phyloP scores from a whole-genome alignment of 2,888 invertebrate species.

The Tiliacea citrago region DNA sequence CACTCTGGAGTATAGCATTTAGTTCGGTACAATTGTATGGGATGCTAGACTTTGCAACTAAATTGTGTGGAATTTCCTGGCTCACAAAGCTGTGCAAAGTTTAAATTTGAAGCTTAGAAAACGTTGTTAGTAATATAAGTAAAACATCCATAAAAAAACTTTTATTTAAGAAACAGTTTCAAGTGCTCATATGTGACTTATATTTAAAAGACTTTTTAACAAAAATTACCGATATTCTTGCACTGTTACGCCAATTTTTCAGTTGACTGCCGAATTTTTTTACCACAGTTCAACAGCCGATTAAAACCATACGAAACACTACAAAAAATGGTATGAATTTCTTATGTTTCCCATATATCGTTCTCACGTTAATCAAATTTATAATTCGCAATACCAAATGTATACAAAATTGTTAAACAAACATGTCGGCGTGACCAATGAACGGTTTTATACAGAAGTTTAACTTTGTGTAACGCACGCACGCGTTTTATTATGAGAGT shows the following conservation, averaged over 20 bases:
- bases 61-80: constrained; percentile 30
- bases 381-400: constrained; percentile 80
- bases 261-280: constrained; percentile 20
- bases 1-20: constrained; percentile 25
- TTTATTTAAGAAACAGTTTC: neutral
- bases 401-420: constrained; percentile 87
- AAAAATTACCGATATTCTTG: neutral
- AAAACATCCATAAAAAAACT: neutral
- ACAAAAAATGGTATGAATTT: constrained; percentile 59
- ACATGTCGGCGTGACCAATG: constrained; percentile 71
- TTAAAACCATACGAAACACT: constrained; percentile 39
- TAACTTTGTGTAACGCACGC: constrained; percentile 54
- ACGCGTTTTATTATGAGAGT: constrained; percentile 5
- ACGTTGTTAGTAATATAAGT: too few species aligned
- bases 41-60: constrained; percentile 27
- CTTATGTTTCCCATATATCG: constrained; percentile 77
- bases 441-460: constrained; percentile 59
- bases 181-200: too few species aligned
- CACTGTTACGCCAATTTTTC: constrained; percentile 4
- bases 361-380: constrained; percentile 86
- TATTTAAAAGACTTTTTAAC: neutral
- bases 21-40: constrained; percentile 23
- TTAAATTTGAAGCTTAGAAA: neutral
- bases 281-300: constrained; percentile 62
- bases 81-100: neutral